Conservation (phyloP, 2,888 invertebrate genomes). For the Leptinotarsa tumamoca region DNA sequence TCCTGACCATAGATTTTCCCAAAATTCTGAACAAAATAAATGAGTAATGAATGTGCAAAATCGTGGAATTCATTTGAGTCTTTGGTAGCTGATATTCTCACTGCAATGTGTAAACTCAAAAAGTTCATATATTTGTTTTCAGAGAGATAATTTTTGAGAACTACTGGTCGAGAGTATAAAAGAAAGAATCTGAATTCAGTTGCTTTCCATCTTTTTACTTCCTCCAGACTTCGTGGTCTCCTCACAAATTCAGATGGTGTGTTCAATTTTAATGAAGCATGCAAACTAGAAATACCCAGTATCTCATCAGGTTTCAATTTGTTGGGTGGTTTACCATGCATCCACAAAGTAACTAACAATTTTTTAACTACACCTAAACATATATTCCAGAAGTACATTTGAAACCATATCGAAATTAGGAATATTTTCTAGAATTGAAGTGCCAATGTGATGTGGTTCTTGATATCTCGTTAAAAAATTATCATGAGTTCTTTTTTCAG, state of each 20-base stretch:
- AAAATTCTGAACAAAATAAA: constrained; percentile 18
- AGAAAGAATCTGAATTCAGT: constrained; percentile 9
- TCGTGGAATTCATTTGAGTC: constrained; percentile 2
- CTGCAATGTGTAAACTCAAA: constrained; percentile 21
- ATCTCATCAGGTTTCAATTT: constrained; percentile 15
- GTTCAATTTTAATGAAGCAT: constrained; percentile 15
- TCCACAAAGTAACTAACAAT: constrained; percentile 18
- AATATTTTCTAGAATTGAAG: constrained; percentile 29
- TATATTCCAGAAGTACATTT: constrained; percentile 42
- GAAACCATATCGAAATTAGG: constrained; percentile 37
- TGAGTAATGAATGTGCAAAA: constrained; percentile 20
- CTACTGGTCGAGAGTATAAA: constrained; percentile 22
- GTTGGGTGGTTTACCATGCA: constrained; percentile 20
- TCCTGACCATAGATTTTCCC: constrained; percentile 8
- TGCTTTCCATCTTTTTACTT: constrained; percentile 21
- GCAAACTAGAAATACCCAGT: constrained; percentile 9
- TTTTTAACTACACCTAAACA: constrained; percentile 26
- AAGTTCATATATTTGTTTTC: constrained; percentile 15
- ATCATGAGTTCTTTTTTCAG: not conserved
- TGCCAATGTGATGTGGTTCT: constrained; percentile 37
- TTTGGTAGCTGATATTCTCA: constrained; percentile 8
- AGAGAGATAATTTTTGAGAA: constrained; percentile 6
- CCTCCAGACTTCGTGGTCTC: constrained; percentile 25
- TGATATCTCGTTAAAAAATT: constrained; percentile 30
- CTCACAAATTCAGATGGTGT: constrained; percentile 25